Evolutionary conservation across 1,140 invertebrate species (phyloP), one percentile per base, ranked within the genome.

Genomic region (Polyergus mexicanus): DNA sequence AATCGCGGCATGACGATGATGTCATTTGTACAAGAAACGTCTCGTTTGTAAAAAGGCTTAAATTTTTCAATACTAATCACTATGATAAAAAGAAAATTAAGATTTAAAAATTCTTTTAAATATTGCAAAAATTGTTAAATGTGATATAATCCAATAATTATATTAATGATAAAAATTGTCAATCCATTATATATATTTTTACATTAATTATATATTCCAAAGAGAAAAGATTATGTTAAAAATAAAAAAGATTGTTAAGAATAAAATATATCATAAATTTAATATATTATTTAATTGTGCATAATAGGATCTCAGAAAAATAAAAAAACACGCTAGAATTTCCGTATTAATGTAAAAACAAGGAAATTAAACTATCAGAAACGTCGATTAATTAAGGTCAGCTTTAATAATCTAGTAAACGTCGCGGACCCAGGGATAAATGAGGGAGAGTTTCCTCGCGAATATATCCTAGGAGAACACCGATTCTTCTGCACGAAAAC

Each of bases 261-360:
- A 0, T 63, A 35, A 2, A 16, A 72, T 35, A 32, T 41, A 65
- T 10, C 2, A 19, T 19, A 77, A 47, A 77, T 35, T 65, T 22
- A 63, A 65, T 77, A 3, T 22, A 8, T 44, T 19, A 74, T 6
- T 51, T 51, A 4, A 16, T 3, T 28, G 38, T 3, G 11, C 28
- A 10, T 63, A 60, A 76, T n/a, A 25, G 38, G 25, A 44, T 76
- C 60, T 63, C 38, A 28, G 19, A 63, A 62, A 63, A 77, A 32
- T 3, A 63, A 54, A 5, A 44, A 44, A 76, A 32, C 0, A 28
- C 6, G 0, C 8, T 5, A 25, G 8, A 4, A 62, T 3, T 6
- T n/a, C 3, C n/a, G 5, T 11, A 63, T 63, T 28, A 47, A 63
- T 32, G 25, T 8, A 25, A 32, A 47, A 62, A 41, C 19, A 11